Evolutionary conservation across 2,888 invertebrate genomes (phyloP), one percentile per base, ranked within the genome.

Genomic region (Nowickia ferox): DNA sequence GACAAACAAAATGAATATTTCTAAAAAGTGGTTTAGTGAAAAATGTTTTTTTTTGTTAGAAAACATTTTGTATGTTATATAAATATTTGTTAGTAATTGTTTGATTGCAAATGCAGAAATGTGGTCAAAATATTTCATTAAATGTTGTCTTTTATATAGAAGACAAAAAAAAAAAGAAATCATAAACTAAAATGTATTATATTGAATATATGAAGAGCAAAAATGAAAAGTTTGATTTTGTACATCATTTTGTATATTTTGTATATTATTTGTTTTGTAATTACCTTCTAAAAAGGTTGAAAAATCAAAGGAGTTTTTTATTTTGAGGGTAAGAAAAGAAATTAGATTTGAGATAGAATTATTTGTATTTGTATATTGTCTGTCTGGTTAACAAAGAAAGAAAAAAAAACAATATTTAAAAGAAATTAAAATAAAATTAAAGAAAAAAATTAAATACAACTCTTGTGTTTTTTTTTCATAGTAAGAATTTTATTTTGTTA

Each of bases 251-350:
- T 69, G 59, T 72, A 61, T 77, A 61, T 46, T 55, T 57, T 30
- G 30, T 30, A 30, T 30, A 30, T 30, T 30, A 30, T 6, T 59
- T 81, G 59, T 81, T 81, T 80, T 89, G 91, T 92, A 92, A 90
- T 92, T 92, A 92, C 92, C 92, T 92, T 92, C 92, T 92, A 92
- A 91, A 92, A 91, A 92, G 92, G 91, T 92, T 91, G 92, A 92
- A 92, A 92, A 92, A 91, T 91, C 90, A 91, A 91, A 89, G 89
- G 65, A 79, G 71, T 85, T 85, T 87, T 87, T 87, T 8, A 8
- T 19, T 44, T 87, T 51, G 72, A 81, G 77, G 78, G 78, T 72
- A 17, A 81, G 85, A 87, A 88, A 89, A 89, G 88, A 89, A 88
- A 88, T 89, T 88, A 89, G 88, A 84, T 88, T 87, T 88, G 86